These are phyloP conservation scores for Chromobotia macracanthus DNA, from an alignment of 2,797 vertebrate species.

Conservation along the genomic window DNA sequence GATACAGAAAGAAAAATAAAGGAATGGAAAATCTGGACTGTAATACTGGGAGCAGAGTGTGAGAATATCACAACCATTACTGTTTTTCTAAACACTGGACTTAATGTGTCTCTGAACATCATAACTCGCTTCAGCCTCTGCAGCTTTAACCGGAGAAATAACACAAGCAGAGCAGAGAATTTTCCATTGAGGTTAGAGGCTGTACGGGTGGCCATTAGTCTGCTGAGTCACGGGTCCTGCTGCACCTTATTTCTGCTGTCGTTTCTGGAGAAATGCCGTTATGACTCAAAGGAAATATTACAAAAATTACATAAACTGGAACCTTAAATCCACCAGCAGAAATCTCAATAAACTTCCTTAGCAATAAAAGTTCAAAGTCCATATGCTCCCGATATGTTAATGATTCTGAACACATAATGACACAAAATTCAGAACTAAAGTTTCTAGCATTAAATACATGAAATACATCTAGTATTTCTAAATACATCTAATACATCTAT, in stretches of 20 bases:
- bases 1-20: neutral
- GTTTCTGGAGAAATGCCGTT: neutral
- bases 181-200: neutral
- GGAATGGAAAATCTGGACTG: neutral
- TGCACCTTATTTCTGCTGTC: neutral
- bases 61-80: too few relatives aligned
- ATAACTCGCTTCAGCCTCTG: constrained; percentile 58
- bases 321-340: neutral
- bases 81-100: constrained; percentile 27
- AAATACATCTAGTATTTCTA: too few relatives aligned
- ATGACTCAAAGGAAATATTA: neutral
- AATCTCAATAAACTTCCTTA: neutral
- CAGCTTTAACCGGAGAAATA: constrained; percentile 58
- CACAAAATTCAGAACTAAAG: too few relatives aligned
- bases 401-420: too few relatives aligned
- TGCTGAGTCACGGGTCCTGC: neutral
- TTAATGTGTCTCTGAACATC: constrained; percentile 54
- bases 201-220: neutral
- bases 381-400: too few relatives aligned
- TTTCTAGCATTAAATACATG: too few relatives aligned
- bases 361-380: too few relatives aligned
- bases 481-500: too few relatives aligned
- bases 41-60: too few relatives aligned
- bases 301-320: neutral
- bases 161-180: neutral